Base-by-base conservation (phyloP, 2,113 vertebrate species). In the Dasyornis broadbenti region DNA sequence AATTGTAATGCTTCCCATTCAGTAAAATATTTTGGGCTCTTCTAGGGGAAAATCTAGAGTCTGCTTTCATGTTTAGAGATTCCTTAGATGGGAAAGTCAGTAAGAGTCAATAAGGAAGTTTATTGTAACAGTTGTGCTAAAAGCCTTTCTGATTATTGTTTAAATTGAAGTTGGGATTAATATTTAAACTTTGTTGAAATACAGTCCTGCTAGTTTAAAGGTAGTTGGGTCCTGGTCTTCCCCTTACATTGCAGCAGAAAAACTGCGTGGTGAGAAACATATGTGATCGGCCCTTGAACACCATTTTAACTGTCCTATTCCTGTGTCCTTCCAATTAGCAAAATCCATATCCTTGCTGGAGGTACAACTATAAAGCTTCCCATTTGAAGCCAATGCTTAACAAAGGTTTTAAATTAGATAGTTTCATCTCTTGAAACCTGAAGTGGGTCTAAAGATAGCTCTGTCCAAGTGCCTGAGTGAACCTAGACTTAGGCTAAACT, bases 81-180 rank as follows among this genome's bases (percentile, higher is more conserved):
- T 16, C 1, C 16, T 82, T 64, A 24, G 1, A 12, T 33, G 19
- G 30, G 39, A 42, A 56, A 35, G 18, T 33, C 27, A 31, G 6
- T 44, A 35, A 59, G 9, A 77, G 44, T 49, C n/a, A 35, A 15
- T 54, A 68, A 75, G 39, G 53, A 77, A 66, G 27, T 7, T 28
- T 4, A 7, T 11, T 37, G 11, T 44, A 73, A 33, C 4, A 70
- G 7, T 6, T 31, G 16, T 91, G 54, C 59, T 31, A 45, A 30
- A 83, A 90, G 27, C 27, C 14, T 79, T 52, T 54, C 54, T 90
- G 52, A 61, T 63, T 3, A 22, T 11, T 37, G 39, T 53, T 95
- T 83, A 28, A 77, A 69, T 81, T 86, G 76, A 71, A 60, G 18
- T 15, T 44, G 56, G 20, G 60, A 64, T 95, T 95, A 94, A 78